A percentile compares a stretch with the other conserved stretches of the same genome.
Evolutionary conservation across 2,797 vertebrate genomes (phyloP).

Genomic region (Telmatherina bonti): DNA sequence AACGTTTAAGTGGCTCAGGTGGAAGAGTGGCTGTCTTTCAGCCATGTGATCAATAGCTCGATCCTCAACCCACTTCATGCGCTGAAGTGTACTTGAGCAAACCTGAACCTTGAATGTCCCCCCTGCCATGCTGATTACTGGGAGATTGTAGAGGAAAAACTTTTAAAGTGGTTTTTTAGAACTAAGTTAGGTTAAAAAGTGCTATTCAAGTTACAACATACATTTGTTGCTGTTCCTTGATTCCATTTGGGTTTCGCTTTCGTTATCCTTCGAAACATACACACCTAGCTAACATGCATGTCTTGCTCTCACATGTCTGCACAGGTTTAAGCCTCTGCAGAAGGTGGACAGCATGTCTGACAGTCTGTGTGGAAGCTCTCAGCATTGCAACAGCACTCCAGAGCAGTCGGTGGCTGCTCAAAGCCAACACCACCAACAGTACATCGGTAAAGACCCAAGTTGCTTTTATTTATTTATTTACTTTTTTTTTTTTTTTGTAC

Average conservation of each 20-base stretch:
- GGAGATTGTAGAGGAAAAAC: too few relatives aligned
- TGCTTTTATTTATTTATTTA: neutral
- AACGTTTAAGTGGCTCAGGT: neutral
- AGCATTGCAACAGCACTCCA: slow-evolving; percentile 85
- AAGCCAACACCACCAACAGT: slow-evolving; percentile 97
- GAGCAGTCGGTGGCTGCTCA: slow-evolving; percentile 94
- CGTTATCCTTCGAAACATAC: slow-evolving; percentile 1
- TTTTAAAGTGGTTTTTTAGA: too few relatives aligned
- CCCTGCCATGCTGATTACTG: too few relatives aligned
- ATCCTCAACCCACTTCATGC: too few relatives aligned
- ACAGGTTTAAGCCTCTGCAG: slow-evolving; percentile 94
- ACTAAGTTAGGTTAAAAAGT: too few relatives aligned
- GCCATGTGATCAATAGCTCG: too few relatives aligned
- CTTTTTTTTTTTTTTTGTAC: neutral
- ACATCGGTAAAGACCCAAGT: slow-evolving; percentile 87
- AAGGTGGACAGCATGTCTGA: slow-evolving; percentile 92
- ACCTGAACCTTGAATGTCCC: too few relatives aligned
- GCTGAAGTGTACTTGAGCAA: too few relatives aligned
- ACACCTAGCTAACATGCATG: slow-evolving; percentile 14
- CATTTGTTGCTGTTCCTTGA: neutral
- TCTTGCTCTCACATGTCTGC: slow-evolving; percentile 20
- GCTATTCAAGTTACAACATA: too few relatives aligned
- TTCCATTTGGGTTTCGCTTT: neutral
- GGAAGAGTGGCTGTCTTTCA: neutral
- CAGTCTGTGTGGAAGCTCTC: slow-evolving; percentile 83